These are phyloP conservation scores for Laticauda laticaudata DNA, from an alignment of 2,113 vertebrate species.

Conservation along the genomic window DNA sequence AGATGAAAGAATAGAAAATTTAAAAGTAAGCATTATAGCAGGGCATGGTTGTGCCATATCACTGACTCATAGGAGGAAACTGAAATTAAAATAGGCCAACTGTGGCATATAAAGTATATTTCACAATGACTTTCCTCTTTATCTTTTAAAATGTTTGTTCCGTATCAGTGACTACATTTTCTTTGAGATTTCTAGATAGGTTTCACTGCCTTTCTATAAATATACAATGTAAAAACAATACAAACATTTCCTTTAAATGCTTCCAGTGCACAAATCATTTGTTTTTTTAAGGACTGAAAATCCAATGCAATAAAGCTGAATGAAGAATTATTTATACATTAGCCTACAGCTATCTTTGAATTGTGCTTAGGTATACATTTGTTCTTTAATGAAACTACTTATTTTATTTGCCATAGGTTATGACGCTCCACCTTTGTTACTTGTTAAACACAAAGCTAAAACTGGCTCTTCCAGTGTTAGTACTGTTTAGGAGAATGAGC, in stretches of 20 bases:
- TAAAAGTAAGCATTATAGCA: not conserved
- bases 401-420: not conserved
- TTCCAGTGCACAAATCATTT: not conserved
- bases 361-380: not conserved
- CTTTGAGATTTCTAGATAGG: not conserved
- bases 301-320: not conserved
- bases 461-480: slow-evolving; percentile 19
- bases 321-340: slow-evolving; percentile 5
- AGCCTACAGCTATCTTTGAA: not conserved
- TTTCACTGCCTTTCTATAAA: not conserved
- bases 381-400: not conserved
- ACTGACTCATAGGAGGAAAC: not conserved
- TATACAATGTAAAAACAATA: not conserved
- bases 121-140: not conserved
- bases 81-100: slow-evolving; percentile 1
- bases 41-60: not conserved
- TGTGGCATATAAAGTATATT: not conserved
- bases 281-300: not conserved
- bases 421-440: not conserved
- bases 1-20: not conserved
- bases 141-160: not conserved
- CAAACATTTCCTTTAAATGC: not conserved
- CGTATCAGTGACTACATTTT: not conserved
- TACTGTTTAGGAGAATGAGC: not conserved
- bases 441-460: not conserved